Evolutionary conservation across 2,113 vertebrate genomes (phyloP), one percentile per base, ranked within the genome.

Genomic region (Varanus komodoensis): DNA sequence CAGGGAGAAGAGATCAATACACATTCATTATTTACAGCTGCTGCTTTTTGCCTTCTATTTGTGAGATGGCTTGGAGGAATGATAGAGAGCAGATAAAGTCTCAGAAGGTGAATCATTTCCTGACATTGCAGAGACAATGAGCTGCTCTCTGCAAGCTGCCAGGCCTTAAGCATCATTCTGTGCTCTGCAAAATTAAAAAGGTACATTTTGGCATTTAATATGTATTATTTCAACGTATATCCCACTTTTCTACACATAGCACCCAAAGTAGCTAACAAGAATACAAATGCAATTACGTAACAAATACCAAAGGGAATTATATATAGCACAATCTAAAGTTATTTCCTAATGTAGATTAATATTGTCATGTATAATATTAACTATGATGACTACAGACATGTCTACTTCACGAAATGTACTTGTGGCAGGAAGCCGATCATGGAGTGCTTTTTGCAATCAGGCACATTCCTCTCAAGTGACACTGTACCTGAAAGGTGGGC

Each of bases 1-100:
- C n/a, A 90, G 7, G 85, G 93, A 25, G 89, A 94, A 54, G 91
- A 93, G 2, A 82, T 93, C 23, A 82, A 34, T 1, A 73, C 92
- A 91, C 77, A 90, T n/a, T 96, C 87, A 81, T 57, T 88, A 87
- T 89, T 92, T 88, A 92, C 89, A 87, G 80, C 17, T 38, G 81
- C 90, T 32, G 89, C 82, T 92, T 97, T 44, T 97, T 82, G 97
- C 97, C 93, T 98, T 97, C 0, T 97, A 97, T 89, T 95, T 96
- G 82, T 97, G 97, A 92, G 97, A 97, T 7, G 86, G 89, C 54
- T 97, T 97, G 34, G 91, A 91, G 27, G 93, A 85, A 69, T 95
- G 71, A 44, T 75, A 93, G 0, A 90, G 75, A 48, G 93, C 9
- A 1, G 90, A 90, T 17, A 95, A 91, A 68, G 69, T 32, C 89